phyloP scores from a whole-genome alignment of 2,888 invertebrate genomes.

The Xanthia icteritia region DNA sequence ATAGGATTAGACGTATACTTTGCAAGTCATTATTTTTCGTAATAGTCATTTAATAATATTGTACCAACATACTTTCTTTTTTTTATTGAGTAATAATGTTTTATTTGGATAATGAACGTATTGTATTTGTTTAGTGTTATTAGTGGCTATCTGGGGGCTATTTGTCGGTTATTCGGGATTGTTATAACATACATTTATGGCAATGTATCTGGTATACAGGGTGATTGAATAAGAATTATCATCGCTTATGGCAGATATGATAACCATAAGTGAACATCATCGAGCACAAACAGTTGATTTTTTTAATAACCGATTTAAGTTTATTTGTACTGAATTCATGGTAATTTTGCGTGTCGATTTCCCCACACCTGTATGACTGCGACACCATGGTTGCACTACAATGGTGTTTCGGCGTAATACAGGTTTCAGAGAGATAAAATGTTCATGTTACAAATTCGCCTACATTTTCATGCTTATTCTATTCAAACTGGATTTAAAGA shows the following conservation, averaged over 20 bases:
- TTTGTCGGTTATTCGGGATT: background rate
- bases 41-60: slow-evolving; percentile 9
- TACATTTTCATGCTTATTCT: background rate
- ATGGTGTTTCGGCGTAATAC: background rate
- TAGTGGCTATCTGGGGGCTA: background rate
- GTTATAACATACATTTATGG: background rate
- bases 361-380: background rate
- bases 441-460: too few relatives aligned
- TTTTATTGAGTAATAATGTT: slow-evolving; percentile 23
- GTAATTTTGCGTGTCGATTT: background rate
- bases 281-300: background rate
- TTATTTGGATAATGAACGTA: background rate
- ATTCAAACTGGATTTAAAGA: background rate
- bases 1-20: slow-evolving; percentile 19
- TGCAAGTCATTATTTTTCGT: slow-evolving; percentile 45
- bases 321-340: background rate
- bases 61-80: slow-evolving; percentile 35
- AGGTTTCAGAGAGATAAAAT: background rate
- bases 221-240: background rate
- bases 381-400: too few relatives aligned
- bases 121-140: background rate
- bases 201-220: background rate
- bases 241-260: background rate
- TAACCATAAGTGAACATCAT: background rate
- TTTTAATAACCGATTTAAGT: background rate